These are phyloP conservation scores for Coreius guichenoti DNA, from an alignment of 2,797 vertebrate species.

Conservation along the genomic window DNA sequence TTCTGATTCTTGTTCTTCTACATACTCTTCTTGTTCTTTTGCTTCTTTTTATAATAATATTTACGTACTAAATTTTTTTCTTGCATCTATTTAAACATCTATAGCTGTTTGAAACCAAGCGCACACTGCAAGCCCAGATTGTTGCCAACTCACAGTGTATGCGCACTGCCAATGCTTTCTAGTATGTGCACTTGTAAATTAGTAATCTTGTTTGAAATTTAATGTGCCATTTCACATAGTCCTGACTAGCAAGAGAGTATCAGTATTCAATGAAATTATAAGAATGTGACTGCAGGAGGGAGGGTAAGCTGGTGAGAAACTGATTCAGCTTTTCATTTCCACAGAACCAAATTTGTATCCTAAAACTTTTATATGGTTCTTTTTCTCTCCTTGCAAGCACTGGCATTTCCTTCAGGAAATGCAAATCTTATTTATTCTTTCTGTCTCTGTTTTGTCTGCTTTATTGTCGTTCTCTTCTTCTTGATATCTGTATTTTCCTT, in stretches of 20 bases:
- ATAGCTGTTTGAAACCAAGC: not conserved
- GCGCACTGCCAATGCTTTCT: not conserved
- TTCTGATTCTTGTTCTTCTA: not conserved
- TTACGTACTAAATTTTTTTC: not conserved
- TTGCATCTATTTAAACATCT: not conserved
- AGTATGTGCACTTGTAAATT: not conserved
- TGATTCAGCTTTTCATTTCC: not conserved
- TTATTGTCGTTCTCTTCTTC: not conserved
- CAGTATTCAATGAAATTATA: not conserved
- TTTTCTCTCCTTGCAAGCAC: not conserved
- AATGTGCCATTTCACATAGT: not conserved
- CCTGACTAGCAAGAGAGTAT: not conserved
- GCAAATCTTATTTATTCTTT: constrained; percentile 5
- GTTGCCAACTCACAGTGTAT: not conserved
- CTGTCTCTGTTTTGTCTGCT: constrained; percentile 2
- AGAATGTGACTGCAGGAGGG: not conserved
- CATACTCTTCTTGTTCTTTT: too few relatives aligned
- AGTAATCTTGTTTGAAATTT: not conserved
- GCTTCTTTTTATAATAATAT: not conserved
- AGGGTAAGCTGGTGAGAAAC: not conserved
- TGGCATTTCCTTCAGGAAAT: constrained; percentile 22
- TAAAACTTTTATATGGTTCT: not conserved
- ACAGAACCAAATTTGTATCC: not conserved
- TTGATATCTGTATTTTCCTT: constrained; percentile 1
- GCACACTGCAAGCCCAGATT: not conserved